A percentile compares a stretch with the other conserved stretches of the same genome.
phyloP scores from a whole-genome alignment of 2,113 vertebrate genomes.

The Zapornia atra region DNA sequence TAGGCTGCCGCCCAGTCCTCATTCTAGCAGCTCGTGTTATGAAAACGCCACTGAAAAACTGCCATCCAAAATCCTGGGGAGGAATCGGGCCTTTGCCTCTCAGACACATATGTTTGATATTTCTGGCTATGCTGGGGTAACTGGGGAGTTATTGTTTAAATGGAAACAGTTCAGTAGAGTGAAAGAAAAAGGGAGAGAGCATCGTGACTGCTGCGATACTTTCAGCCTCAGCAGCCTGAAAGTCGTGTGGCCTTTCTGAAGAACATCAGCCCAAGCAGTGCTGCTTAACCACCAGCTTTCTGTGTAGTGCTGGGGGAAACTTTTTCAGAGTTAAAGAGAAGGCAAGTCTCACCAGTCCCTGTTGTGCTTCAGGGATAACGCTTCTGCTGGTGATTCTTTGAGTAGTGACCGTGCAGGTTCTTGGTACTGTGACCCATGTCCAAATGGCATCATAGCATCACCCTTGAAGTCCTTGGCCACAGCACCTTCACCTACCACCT shows the following conservation, averaged over 20 bases:
- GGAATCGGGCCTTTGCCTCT: not conserved
- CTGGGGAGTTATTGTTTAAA: not conserved
- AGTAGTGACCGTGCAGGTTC: not conserved
- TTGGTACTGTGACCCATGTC: not conserved
- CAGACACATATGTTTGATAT: not conserved
- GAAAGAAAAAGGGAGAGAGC: not conserved
- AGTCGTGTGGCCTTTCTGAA: not conserved
- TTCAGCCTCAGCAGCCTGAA: not conserved
- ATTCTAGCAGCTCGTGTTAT: not conserved
- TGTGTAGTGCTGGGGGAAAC: not conserved
- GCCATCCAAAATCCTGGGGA: not conserved
- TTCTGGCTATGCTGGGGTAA: not conserved
- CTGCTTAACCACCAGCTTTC: not conserved
- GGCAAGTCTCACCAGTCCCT: not conserved
- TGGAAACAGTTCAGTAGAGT: not conserved
- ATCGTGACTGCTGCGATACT: not conserved
- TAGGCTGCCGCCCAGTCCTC: not conserved
- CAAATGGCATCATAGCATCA: not conserved
- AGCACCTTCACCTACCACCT: rapidly evolving
- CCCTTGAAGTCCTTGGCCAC: not conserved
- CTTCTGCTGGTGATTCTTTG: not conserved
- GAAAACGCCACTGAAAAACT: not conserved
- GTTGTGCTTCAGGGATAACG: not conserved
- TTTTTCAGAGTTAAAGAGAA: not conserved
- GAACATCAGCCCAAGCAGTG: not conserved